Evolutionary conservation across 2,888 invertebrate genomes (phyloP).

Genomic region (Patella depressa): DNA sequence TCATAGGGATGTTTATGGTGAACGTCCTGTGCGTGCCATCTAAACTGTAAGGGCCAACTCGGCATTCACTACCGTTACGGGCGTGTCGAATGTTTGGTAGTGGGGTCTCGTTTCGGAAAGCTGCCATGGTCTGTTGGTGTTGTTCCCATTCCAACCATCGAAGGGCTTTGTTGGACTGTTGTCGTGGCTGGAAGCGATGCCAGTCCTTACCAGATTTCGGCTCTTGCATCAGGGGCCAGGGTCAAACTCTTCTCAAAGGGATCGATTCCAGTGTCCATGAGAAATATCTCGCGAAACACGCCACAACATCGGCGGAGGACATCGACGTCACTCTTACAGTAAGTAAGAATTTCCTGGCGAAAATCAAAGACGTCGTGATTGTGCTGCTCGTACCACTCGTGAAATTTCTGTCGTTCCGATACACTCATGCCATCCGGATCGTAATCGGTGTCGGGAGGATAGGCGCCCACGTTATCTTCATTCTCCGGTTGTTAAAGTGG

Average conservation of each 20-base stretch:
- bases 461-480: not conserved
- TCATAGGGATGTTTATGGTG: too few species aligned
- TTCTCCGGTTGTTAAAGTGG: not conserved
- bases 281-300: not conserved
- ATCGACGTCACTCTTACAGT: not conserved
- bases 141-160: too few species aligned
- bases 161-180: too few species aligned
- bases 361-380: not conserved
- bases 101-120: too few species aligned
- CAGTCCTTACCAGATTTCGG: too few species aligned
- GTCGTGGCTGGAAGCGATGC: too few species aligned
- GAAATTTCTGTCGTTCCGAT: not conserved
- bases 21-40: too few species aligned
- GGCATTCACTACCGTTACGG: too few species aligned
- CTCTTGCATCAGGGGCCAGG: not conserved
- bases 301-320: not conserved
- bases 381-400: not conserved
- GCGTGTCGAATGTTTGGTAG: too few species aligned
- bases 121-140: too few species aligned
- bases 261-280: not conserved
- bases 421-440: not conserved
- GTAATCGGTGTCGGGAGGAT: not conserved
- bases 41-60: too few species aligned
- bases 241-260: not conserved
- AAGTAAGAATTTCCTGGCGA: not conserved